Conservation (phyloP, 2,888 invertebrate species). For the Leptopilina syphax region DNA sequence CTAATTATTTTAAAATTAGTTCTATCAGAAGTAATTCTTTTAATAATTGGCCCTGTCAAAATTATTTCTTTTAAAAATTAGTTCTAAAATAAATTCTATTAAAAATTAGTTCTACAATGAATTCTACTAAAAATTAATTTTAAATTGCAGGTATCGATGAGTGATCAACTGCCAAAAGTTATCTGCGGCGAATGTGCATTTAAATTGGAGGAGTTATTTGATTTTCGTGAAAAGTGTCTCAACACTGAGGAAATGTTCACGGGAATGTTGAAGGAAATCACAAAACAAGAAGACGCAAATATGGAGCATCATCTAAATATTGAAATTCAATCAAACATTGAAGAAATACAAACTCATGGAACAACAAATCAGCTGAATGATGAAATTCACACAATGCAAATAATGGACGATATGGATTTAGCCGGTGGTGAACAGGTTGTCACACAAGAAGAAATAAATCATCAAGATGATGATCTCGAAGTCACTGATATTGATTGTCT, state of each 20-base stretch:
- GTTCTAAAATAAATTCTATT: too few relatives aligned
- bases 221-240: conserved; percentile 79
- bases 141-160: conserved; percentile 75
- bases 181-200: conserved; percentile 80
- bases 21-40: too few relatives aligned
- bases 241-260: conserved; percentile 79
- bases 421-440: conserved; percentile 70
- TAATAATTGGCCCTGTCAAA: too few relatives aligned
- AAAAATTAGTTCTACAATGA: too few relatives aligned
- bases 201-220: conserved; percentile 79
- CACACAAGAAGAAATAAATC: conserved; percentile 68
- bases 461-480: conserved; percentile 68
- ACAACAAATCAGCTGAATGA: conserved; percentile 46
- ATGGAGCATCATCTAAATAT: conserved; percentile 63
- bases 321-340: conserved; percentile 54
- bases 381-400: conserved; percentile 68
- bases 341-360: conserved; percentile 61
- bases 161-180: conserved; percentile 80
- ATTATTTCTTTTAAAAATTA: too few relatives aligned
- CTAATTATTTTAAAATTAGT: too few relatives aligned
- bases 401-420: conserved; percentile 72
- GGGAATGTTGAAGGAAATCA: conserved; percentile 73
- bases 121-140: neutral
- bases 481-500: conserved; percentile 71
- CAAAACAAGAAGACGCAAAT: conserved; percentile 63